Conservation (phyloP, 2,888 invertebrate species). For the Saturnia japonica region DNA sequence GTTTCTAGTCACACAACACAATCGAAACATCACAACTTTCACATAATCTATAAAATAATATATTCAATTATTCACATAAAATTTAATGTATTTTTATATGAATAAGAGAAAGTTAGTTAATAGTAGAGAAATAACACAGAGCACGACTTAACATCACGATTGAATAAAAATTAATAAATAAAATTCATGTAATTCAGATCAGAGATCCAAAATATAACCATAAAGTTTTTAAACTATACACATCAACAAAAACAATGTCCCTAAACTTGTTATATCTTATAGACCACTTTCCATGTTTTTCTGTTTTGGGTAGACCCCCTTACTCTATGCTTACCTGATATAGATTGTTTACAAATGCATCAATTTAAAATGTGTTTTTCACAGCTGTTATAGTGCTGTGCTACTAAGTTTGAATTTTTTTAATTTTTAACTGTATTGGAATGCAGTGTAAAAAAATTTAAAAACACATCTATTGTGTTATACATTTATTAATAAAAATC, state of each 20-base stretch:
- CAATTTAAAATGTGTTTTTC: too few relatives aligned
- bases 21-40: constrained; percentile 21
- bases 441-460: too few relatives aligned
- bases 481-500: too few relatives aligned
- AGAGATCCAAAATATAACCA: not conserved
- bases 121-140: not conserved
- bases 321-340: too few relatives aligned
- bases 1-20: constrained; percentile 20
- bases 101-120: constrained; percentile 12
- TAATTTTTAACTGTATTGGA: too few relatives aligned
- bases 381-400: too few relatives aligned
- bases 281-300: too few relatives aligned
- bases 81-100: constrained; percentile 8
- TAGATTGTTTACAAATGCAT: too few relatives aligned
- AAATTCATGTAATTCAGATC: not conserved
- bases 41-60: constrained; percentile 14
- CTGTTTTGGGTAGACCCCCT: too few relatives aligned
- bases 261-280: too few relatives aligned
- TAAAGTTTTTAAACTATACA: not conserved
- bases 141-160: not conserved
- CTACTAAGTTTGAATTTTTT: too few relatives aligned
- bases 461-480: too few relatives aligned
- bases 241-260: not conserved
- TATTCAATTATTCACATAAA: constrained; percentile 16
- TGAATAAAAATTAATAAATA: not conserved